Conservation (phyloP, 2,797 vertebrate genomes). For the Melopsittacus undulatus region DNA sequence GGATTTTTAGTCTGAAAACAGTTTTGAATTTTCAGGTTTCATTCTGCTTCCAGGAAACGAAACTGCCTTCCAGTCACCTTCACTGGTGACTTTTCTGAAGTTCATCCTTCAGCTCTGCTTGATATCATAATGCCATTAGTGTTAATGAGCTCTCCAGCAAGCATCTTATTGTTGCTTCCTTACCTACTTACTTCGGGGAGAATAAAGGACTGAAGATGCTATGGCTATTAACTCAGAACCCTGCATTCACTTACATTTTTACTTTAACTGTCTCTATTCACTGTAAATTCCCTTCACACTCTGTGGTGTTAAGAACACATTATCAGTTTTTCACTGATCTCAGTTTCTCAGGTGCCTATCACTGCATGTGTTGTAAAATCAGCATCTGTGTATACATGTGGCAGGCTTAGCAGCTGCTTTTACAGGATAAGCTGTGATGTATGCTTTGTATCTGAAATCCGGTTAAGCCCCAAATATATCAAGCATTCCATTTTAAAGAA, state of each 20-base stretch:
- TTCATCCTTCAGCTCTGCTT: slow-evolving; percentile 27
- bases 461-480: neutral
- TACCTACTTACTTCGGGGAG: neutral
- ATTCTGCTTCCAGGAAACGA: neutral
- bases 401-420: slow-evolving; percentile 25
- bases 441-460: neutral
- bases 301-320: slow-evolving; percentile 22
- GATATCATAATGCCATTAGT: neutral
- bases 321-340: slow-evolving; percentile 30
- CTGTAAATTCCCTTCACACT: slow-evolving; percentile 25
- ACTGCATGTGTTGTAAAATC: slow-evolving; percentile 23
- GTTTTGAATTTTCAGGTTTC: neutral
- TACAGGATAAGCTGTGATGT: neutral
- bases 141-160: slow-evolving; percentile 51
- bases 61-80: slow-evolving; percentile 3
- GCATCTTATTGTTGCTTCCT: neutral
- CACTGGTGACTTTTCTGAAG: neutral
- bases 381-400: slow-evolving; percentile 3
- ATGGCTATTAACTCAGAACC: neutral
- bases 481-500: neutral
- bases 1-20: neutral
- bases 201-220: neutral
- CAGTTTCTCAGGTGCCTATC: slow-evolving; percentile 33
- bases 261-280: neutral
- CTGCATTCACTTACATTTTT: neutral